phyloP scores from a whole-genome alignment of 2,888 invertebrate genomes.

The Byasa hedistus region DNA sequence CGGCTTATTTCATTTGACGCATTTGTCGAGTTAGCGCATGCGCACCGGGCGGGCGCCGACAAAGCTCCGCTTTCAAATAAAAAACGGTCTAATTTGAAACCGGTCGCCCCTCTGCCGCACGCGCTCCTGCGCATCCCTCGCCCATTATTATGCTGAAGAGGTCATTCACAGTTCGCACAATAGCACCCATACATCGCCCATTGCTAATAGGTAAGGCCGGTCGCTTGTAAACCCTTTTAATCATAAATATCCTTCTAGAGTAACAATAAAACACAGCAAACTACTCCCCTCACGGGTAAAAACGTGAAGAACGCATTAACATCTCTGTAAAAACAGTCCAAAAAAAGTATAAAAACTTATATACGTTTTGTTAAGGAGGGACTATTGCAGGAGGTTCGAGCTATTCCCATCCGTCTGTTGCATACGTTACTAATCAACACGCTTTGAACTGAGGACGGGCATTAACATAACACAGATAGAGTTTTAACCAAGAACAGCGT shows the following conservation, averaged over 20 bases:
- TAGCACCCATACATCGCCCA: conserved; percentile 59
- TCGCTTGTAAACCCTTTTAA: conserved; percentile 46
- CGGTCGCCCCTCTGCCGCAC: conserved; percentile 72
- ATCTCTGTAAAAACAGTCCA: conserved; percentile 30
- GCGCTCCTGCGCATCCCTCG: conserved; percentile 78
- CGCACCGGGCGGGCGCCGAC: conserved; percentile 77
- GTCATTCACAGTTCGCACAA: conserved; percentile 80
- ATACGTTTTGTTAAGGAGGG: conserved; percentile 21
- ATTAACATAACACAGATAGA: conserved; percentile 31
- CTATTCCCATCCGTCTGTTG: conserved; percentile 26
- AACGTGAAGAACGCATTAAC: conserved; percentile 40
- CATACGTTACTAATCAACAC: conserved; percentile 29
- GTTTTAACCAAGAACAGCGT: conserved; percentile 20
- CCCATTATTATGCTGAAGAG: conserved; percentile 78
- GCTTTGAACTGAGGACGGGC: conserved; percentile 24
- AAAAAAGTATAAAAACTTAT: conserved; percentile 24
- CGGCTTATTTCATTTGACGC: conserved; percentile 77
- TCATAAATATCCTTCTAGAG: conserved; percentile 38
- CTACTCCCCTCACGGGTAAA: conserved; percentile 35
- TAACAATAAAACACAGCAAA: conserved; percentile 38
- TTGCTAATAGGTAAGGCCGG: conserved; percentile 63
- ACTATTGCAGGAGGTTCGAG: conserved; percentile 21
- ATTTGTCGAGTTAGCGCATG: conserved; percentile 79
- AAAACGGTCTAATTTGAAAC: conserved; percentile 80
- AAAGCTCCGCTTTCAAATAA: conserved; percentile 64